Evolutionary conservation across 2,888 invertebrate genomes (phyloP).

Genomic region (Epinotia bilunana): DNA sequence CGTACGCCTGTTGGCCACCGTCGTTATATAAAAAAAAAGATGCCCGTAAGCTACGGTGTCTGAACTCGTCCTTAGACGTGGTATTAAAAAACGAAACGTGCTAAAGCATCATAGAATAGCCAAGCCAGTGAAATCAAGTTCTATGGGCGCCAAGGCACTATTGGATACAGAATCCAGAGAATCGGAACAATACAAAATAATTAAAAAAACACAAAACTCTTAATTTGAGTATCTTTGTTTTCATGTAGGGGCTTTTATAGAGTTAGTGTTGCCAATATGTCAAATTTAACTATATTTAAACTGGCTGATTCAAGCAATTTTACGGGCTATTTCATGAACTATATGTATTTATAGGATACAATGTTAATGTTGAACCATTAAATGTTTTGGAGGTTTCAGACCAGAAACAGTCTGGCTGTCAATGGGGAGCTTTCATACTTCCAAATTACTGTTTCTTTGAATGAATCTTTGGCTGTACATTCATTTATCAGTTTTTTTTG

Average conservation of each 20-base stretch:
- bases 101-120: neutral
- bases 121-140: neutral
- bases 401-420: conserved; percentile 10
- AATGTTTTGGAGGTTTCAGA: conserved; percentile 38
- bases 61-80: too few relatives aligned
- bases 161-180: neutral
- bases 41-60: too few relatives aligned
- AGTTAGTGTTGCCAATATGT: conserved; percentile 20
- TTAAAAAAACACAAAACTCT: too few relatives aligned
- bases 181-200: neutral
- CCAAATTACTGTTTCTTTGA: neutral
- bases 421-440: neutral
- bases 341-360: conserved; percentile 37
- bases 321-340: conserved; percentile 22
- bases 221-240: too few relatives aligned
- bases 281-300: conserved; percentile 11
- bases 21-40: too few relatives aligned
- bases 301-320: conserved; percentile 9
- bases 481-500: neutral
- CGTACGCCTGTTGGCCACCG: too few relatives aligned
- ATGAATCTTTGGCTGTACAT: neutral
- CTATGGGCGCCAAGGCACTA: neutral
- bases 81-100: neutral
- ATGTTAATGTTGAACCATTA: conserved; percentile 36
- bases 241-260: conserved; percentile 31